These are phyloP conservation scores for Tenebrio molitor DNA, from an alignment of 1,140 invertebrate species.

Conservation along the genomic window DNA sequence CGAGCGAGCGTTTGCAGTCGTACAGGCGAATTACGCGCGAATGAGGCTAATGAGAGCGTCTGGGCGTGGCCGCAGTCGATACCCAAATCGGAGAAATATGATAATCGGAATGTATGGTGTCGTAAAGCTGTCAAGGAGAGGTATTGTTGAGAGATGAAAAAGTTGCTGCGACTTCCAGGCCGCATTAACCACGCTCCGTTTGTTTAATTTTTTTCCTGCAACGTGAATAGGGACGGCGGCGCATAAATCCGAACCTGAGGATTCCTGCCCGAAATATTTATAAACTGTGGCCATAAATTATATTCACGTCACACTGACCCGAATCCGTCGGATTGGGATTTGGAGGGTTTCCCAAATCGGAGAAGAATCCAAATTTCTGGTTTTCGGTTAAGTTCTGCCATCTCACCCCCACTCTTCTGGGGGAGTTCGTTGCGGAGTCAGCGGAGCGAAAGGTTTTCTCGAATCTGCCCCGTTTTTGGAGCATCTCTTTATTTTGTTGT, in stretches of 20 bases:
- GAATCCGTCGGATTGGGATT: too few species aligned
- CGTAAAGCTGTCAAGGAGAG: slow-evolving; percentile 47
- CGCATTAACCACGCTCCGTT: slow-evolving; percentile 24
- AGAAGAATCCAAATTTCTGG: too few species aligned
- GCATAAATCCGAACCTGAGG: slow-evolving; percentile 25
- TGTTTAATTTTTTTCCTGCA: slow-evolving; percentile 39
- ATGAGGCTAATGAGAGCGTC: too few species aligned
- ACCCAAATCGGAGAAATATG: slow-evolving; percentile 51
- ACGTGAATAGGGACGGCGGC: neutral
- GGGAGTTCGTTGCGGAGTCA: too few species aligned
- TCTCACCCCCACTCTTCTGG: too few species aligned
- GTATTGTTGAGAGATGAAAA: slow-evolving; percentile 34
- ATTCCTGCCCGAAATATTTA: slow-evolving; percentile 21
- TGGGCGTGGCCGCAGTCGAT: slow-evolving; percentile 41
- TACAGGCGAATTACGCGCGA: too few species aligned
- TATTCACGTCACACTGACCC: slow-evolving; percentile 13
- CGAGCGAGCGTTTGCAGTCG: too few species aligned
- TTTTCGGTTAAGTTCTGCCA: too few species aligned
- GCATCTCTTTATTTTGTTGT: too few species aligned
- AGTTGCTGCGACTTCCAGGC: slow-evolving; percentile 14
- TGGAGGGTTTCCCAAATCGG: too few species aligned
- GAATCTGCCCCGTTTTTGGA: too few species aligned
- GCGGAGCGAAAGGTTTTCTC: too few species aligned
- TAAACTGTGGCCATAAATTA: slow-evolving; percentile 24
- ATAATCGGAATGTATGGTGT: slow-evolving; percentile 47